Evolutionary conservation across 1,140 invertebrate genomes (phyloP), one percentile per base, ranked within the genome.

Genomic region (Pachyrhynchus sulphureomaculatus): DNA sequence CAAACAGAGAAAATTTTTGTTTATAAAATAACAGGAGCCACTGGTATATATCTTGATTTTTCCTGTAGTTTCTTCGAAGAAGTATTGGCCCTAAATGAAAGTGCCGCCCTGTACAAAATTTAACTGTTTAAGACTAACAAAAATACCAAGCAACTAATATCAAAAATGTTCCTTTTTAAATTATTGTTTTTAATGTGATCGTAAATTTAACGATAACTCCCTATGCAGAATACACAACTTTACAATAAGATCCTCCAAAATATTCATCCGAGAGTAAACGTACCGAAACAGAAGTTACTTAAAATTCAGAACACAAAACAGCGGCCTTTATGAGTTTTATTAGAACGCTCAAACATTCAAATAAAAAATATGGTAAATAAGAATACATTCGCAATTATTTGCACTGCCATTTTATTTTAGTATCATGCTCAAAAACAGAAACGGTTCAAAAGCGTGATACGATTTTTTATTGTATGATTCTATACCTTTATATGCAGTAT

Each of bases 261-360:
- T 58, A 49, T 58, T 49, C 55, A 57, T 45, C 18, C 29, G 6
- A n/a, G 8, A 37, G 52, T 42, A 60, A 60, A 60, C 37, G 37
- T 60, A 41, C 24, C 57, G n/a, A 60, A 60, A 44, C 48, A 51
- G 39, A 33, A 33, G 21, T 29, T 32, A 18, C 45, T 60, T 52
- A 39, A 52, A 42, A 60, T 60, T 60, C 57, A 21, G 26, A 52
- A 37, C 48, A 49, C 57, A 60, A 52, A 60, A 39, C 48, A n/a
- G 48, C 48, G 52, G 36, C 20, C 52, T 60, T 60, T 60, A 60
- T 52, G 57, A 45, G 34, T 60, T 58, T 58, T 58, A 58, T 58
- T 58, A 58, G 34, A 58, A 26, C 36, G n/a, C 41, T 56, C 29
- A 56, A 39, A 24, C 55, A 51, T 39, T 39, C 41, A 39, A 48